phyloP scores from a whole-genome alignment of 2,113 vertebrate genomes.

The Connochaetes taurinus region DNA sequence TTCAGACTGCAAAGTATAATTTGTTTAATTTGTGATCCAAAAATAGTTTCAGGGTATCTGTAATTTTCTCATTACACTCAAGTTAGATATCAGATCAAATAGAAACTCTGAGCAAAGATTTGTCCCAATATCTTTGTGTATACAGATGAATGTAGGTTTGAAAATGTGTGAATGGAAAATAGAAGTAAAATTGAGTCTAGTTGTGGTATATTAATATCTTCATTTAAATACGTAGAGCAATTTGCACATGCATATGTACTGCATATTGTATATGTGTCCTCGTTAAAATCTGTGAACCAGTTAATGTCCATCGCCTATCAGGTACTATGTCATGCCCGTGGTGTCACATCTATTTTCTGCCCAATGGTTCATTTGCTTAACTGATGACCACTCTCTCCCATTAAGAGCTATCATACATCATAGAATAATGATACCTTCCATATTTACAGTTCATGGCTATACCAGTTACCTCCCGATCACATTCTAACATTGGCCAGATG shows the following conservation, averaged over 20 bases:
- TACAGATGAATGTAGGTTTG: neutral
- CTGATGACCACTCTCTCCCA: slow-evolving; percentile 30
- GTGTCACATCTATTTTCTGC: slow-evolving; percentile 40
- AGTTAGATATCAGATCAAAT: neutral
- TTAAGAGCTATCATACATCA: slow-evolving; percentile 18
- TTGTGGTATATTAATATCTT: neutral
- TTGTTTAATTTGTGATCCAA: neutral
- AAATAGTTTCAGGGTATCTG: neutral
- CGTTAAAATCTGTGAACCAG: slow-evolving; percentile 30
- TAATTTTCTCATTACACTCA: neutral
- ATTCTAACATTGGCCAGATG: neutral
- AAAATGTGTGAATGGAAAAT: slow-evolving; percentile 3
- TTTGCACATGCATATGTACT: neutral
- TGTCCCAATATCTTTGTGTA: neutral
- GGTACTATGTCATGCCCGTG: slow-evolving; percentile 17
- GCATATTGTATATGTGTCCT: neutral
- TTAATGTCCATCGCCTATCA: slow-evolving; percentile 35
- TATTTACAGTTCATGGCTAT: neutral
- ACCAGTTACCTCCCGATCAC: neutral
- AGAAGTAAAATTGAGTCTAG: neutral
- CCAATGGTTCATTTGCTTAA: slow-evolving; percentile 57
- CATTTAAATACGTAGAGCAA: neutral
- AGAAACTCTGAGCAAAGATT: neutral
- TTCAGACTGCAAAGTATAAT: slow-evolving; percentile 8
- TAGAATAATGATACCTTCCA: slow-evolving; percentile 17